Evolutionary conservation across 2,888 invertebrate genomes (phyloP).

Genomic region (Cepaea hortensis): DNA sequence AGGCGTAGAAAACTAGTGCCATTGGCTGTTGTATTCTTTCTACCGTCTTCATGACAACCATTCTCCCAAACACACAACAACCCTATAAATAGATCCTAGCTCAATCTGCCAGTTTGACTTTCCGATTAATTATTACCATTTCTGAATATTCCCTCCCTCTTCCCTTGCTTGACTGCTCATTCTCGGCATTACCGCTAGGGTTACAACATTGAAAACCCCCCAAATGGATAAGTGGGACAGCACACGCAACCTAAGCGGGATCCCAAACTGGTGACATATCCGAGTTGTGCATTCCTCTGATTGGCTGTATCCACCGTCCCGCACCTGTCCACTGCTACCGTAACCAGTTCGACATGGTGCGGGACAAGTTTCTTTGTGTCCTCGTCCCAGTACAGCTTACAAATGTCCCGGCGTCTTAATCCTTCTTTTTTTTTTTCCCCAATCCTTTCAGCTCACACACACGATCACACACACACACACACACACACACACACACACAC

Average conservation of each 20-base stretch:
- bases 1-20: no score
- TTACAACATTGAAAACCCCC: no score
- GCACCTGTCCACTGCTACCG: constrained; percentile 20
- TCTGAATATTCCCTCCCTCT: no score
- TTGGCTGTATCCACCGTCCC: constrained; percentile 4
- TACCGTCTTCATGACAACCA: no score
- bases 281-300: constrained; percentile 9
- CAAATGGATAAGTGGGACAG: no score
- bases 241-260: no score
- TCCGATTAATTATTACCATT: no score
- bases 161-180: constrained; percentile 2
- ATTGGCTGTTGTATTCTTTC: no score
- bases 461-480: not conserved
- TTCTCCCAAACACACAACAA: no score
- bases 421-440: not conserved
- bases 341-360: not conserved
- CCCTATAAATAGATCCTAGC: no score
- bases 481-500: not conserved
- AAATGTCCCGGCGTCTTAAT: not conserved
- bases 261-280: no score
- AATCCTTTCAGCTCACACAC: not conserved
- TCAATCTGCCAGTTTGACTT: no score
- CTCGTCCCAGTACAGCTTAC: not conserved
- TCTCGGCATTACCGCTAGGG: not conserved
- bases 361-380: not conserved